Percentiles rank a stretch among this genome's conserved stretches.
phyloP scores from a whole-genome alignment of 37 sponge, comb jelly and placozoan genomes.

The Tethya wilhelma region DNA sequence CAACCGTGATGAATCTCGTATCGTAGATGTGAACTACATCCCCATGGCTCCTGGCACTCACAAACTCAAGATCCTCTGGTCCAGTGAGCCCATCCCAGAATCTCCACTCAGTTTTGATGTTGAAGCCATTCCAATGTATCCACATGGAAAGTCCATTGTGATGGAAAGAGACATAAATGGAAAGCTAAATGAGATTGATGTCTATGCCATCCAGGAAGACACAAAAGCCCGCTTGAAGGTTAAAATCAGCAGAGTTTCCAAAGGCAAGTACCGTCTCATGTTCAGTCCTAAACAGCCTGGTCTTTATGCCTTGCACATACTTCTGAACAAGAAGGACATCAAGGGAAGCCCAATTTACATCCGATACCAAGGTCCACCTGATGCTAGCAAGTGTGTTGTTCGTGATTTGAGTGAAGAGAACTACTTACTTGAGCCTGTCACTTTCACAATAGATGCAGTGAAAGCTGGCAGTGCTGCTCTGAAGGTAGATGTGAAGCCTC shows the following conservation, averaged over 20 bases:
- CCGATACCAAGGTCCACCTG: slow-evolving; percentile 19
- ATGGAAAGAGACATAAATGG: slow-evolving; percentile 32
- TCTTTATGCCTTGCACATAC: slow-evolving; percentile 39
- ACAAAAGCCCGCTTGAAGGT: slow-evolving; percentile 44
- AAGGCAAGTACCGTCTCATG: slow-evolving; percentile 22
- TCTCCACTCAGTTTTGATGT: slow-evolving; percentile 68
- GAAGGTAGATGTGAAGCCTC: slow-evolving; percentile 19
- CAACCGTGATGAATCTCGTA: slow-evolving; percentile 3
- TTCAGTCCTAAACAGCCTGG: slow-evolving; percentile 58
- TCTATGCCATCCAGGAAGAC: slow-evolving; percentile 40
- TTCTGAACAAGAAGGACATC: slow-evolving; percentile 17
- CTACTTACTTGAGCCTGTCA: slow-evolving; percentile 32
- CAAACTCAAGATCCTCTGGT: slow-evolving; percentile 52
- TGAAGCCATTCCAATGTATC: slow-evolving; percentile 4
- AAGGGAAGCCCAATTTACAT: slow-evolving; percentile 44
- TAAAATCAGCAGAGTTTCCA: slow-evolving; percentile 47
- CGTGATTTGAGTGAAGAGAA: slow-evolving; percentile 4
- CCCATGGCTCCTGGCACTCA: slow-evolving; percentile 67
- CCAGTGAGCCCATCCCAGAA: slow-evolving; percentile 50
- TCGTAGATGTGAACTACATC: slow-evolving; percentile 53
- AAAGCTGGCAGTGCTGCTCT: slow-evolving; percentile 73
- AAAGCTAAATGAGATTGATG: slow-evolving; percentile 51
- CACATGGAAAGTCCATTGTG: slow-evolving; percentile 31
- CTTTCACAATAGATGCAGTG: slow-evolving; percentile 50
- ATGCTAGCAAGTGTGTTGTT: slow-evolving; percentile 31